Evolutionary conservation across 2,888 invertebrate genomes (phyloP).

Genomic region (Coleophora flavipennella): DNA sequence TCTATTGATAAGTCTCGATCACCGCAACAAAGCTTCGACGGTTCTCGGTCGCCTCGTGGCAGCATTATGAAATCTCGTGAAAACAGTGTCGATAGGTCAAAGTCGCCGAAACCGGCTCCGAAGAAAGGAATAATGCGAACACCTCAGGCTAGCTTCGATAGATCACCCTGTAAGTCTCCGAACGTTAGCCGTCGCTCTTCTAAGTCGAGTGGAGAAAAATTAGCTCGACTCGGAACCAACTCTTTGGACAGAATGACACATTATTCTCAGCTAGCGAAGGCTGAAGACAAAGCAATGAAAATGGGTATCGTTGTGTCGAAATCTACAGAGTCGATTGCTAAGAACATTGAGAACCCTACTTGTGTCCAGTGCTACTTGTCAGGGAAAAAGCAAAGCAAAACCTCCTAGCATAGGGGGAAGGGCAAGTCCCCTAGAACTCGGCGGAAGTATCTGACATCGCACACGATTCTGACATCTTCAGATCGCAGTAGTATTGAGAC

Average conservation of each 20-base stretch:
- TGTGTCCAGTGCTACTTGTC: slow-evolving; percentile 83
- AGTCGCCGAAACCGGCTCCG: slow-evolving; percentile 62
- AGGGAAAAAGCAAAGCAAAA: slow-evolving; percentile 70
- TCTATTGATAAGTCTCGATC: slow-evolving; percentile 73
- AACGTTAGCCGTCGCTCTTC: slow-evolving; percentile 58
- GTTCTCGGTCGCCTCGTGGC: slow-evolving; percentile 58
- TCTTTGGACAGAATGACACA: slow-evolving; percentile 63
- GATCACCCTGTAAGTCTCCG: slow-evolving; percentile 61
- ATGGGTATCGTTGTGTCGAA: slow-evolving; percentile 72
- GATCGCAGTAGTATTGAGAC: slow-evolving; percentile 64
- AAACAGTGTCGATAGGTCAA: slow-evolving; percentile 53
- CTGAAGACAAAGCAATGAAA: slow-evolving; percentile 64
- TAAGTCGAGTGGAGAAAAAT: slow-evolving; percentile 53
- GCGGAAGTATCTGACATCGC: slow-evolving; percentile 46
- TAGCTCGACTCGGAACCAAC: slow-evolving; percentile 61
- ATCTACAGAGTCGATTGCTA: slow-evolving; percentile 68
- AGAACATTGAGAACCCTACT: slow-evolving; percentile 77
- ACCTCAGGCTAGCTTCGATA: slow-evolving; percentile 64
- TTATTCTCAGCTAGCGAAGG: slow-evolving; percentile 64
- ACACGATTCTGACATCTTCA: slow-evolving; percentile 50
- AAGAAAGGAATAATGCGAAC: slow-evolving; percentile 69
- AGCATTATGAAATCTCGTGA: slow-evolving; percentile 66
- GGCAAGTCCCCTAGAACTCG: slow-evolving; percentile 75
- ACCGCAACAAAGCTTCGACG: slow-evolving; percentile 72
- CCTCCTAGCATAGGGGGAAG: slow-evolving; percentile 78